Evolutionary conservation across 2,888 invertebrate genomes (phyloP), one percentile per base, ranked within the genome.

Genomic region (Criorhina ranunculi): DNA sequence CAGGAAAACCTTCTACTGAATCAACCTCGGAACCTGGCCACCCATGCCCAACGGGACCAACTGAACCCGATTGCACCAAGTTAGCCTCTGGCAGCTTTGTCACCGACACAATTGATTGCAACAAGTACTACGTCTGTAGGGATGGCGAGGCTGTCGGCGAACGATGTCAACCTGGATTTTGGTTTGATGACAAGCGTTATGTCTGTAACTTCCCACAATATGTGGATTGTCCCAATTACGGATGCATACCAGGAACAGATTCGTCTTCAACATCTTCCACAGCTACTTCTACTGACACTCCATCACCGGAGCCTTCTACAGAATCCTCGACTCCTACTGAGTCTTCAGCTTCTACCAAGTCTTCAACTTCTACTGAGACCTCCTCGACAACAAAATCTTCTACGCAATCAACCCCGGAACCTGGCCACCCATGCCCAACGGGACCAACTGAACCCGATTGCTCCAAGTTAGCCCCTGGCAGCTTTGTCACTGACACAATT

Each of bases 121-220:
- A 67, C n/a, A 42, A 67, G 15, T 67, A 55, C 33, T 67, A 67
- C 67, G 11, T 40, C 2, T 67, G 67, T 7, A 24, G 15, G 2
- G 8, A 53, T 31, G 53, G 53, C 5, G n/a, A 35, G 6, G 67
- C 53, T 3, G 9, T 24, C 4, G 6, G 24, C 0, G 8, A 11
- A 1, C 44, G 19, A 1, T 69, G 69, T n/a, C 5, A 33, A 17
- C 1, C 2, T 2, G 69, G 69, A 4, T n/a, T 69, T 0, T 69
- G 55, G 69, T 69, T 69, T 8, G 69, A 69, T 24, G 57, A 57
- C n/a, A 24, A 11, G 0, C 24, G 9, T n/a, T 9, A 31, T 4
- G 33, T 31, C 3, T 67, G 67, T 31, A 67, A 67, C 12, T 55
- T n/a, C 6, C 53, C 53, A 1, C 9, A 40, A 0, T 6, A 31